Percentiles rank a stretch among this genome's conserved stretches.
Evolutionary conservation across 1,140 invertebrate genomes (phyloP).

Genomic region (Drosophila ananassae): DNA sequence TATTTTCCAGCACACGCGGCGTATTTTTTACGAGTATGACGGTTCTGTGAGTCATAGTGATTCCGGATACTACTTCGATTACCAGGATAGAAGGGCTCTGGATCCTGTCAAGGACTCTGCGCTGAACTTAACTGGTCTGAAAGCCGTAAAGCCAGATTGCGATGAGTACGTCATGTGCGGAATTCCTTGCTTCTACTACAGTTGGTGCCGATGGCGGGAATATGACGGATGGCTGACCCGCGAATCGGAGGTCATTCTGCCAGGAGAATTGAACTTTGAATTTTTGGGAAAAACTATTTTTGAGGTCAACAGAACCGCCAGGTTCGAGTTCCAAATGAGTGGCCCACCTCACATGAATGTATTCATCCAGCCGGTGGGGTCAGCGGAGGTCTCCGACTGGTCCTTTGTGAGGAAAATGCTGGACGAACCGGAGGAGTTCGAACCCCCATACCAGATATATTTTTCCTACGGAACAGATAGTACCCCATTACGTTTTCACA

Average conservation of each 20-base stretch:
- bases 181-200: slow-evolving; percentile 89
- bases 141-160: slow-evolving; percentile 86
- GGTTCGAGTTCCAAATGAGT: slow-evolving; percentile 71
- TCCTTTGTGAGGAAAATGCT: slow-evolving; percentile 86
- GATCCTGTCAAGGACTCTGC: slow-evolving; percentile 84
- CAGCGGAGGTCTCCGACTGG: slow-evolving; percentile 86
- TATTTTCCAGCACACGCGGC: slow-evolving; percentile 86
- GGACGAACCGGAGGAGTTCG: slow-evolving; percentile 84
- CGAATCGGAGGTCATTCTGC: slow-evolving; percentile 41
- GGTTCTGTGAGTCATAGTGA: slow-evolving; percentile 85
- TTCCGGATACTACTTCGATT: slow-evolving; percentile 89
- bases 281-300: slow-evolving; percentile 50
- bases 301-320: slow-evolving; percentile 18
- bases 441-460: slow-evolving; percentile 86
- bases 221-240: slow-evolving; percentile 55
- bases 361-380: slow-evolving; percentile 87
- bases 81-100: slow-evolving; percentile 89
- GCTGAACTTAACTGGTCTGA: slow-evolving; percentile 85
- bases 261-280: slow-evolving; percentile 25
- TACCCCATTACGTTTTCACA: slow-evolving; percentile 86
- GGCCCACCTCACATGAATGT: slow-evolving; percentile 90
- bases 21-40: slow-evolving; percentile 86
- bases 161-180: slow-evolving; percentile 89
- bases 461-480: slow-evolving; percentile 84
- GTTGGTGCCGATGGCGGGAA: slow-evolving; percentile 33